Evolutionary conservation across 2,113 vertebrate species (phyloP), one percentile per base, ranked within the genome.

Genomic region (Sialia sialis): DNA sequence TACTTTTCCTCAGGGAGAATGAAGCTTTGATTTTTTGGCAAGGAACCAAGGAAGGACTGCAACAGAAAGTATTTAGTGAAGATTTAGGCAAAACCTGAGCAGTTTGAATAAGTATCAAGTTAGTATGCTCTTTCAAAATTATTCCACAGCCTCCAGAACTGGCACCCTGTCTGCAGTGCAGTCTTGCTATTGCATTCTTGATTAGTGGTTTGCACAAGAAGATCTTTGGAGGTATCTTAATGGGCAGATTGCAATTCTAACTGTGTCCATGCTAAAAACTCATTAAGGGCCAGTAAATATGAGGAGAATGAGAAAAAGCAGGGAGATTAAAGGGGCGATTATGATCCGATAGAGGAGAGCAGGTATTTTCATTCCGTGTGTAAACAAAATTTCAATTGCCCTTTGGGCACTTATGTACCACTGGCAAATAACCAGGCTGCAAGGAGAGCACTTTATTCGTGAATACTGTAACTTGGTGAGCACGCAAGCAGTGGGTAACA

Each of bases 271-370:
- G 76, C 49, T 90, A 59, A 94, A 94, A 97, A n/a, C 64, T 94
- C 74, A 89, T 87, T 96, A 96, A 67, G 41, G 36, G 30, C 44
- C 16, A 44, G 55, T 64, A 84, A 95, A 92, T 84, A 80, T 62
- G 49, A 85, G 18, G 7, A 41, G 26, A 92, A 87, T 59, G 77
- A 78, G 88, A 92, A 59, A 75, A 81, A 84, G 25, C 29, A 77
- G 44, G 48, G 80, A 67, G 75, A 93, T 88, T 72, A 76, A 84
- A 83, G 69, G n/a, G 18, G 23, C 18, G n/a, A 25, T 70, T 66
- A 83, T 62, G 62, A 82, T 80, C 32, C 51, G 38, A 4, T 22
- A 58, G 62, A 72, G 21, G 25, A 76, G 89, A 83, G 30, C 20
- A 30, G 0, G 0, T 13, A 26, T 76, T 96, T 94, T 78, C n/a